Evolutionary conservation across 2,797 vertebrate genomes (phyloP), one percentile per base, ranked within the genome.

Genomic region (Cuniculus paca): DNA sequence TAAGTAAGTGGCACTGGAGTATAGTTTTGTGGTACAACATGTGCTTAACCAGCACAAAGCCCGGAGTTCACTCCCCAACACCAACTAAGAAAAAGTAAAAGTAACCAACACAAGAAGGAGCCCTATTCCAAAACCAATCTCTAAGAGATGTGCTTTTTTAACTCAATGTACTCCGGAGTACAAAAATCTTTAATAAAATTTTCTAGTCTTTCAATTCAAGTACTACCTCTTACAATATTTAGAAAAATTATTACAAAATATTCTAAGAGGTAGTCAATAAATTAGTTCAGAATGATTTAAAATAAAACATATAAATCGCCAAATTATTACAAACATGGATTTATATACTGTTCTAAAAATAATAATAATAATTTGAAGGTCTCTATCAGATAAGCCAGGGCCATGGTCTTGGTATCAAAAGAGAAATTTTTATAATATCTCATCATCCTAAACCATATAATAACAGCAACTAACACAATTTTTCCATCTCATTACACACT

Each of bases 111-210:
- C 16, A 82, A 81, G 70, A 96, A 87, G 2, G 1, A 14, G 13
- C 9, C 24, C 95, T 81, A 78, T 60, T 94, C n/a, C 74, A 63
- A 90, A 86, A 92, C 6, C 22, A n/a, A 65, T 90, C 92, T 91
- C 10, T 65, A 61, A 48, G 79, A 74, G 8, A 72, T 63, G 3
- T 61, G 70, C 52, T 94, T 95, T 84, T 52, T 45, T 80, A 93
- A 20, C 81, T 92, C 28, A 78, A 70, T 48, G 19, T 56, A 42
- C 34, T 80, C 60, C 65, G 26, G 42, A 26, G 78, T 19, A 80
- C 45, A 45, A 94, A 95, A 95, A 58, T 72, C 70, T 91, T 91
- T 52, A 93, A 50, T 78, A 34, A 86, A 86, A 75, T 80, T 87
- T 94, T 95, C 80, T 89, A 68, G 54, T 68, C 42, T 81, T 85